Evolutionary conservation across 2,888 invertebrate genomes (phyloP).

Genomic region (Agelastica alni): DNA sequence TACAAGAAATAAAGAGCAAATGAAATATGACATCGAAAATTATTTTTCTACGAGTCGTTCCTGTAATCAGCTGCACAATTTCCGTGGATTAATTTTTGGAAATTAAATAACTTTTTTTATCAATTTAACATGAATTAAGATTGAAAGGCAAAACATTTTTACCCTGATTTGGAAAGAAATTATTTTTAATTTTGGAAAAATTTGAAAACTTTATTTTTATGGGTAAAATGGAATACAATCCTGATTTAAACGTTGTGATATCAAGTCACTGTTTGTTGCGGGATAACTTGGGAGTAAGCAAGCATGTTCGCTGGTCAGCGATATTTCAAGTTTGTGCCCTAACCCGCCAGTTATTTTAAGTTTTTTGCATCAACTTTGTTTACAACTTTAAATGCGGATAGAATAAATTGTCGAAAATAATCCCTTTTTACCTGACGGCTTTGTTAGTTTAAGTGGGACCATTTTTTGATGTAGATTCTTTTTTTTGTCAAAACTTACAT

Average conservation of each 20-base stretch:
- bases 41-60: too few species aligned
- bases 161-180: too few species aligned
- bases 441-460: too few species aligned
- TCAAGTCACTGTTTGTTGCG: conserved; percentile 46
- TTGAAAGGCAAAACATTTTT: too few species aligned
- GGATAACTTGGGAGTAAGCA: conserved; percentile 44
- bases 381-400: conserved; percentile 25
- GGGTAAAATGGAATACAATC: conserved; percentile 28
- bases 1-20: too few species aligned
- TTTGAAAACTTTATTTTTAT: neutral
- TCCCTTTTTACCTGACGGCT: neutral
- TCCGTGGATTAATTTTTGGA: neutral
- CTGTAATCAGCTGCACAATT: neutral
- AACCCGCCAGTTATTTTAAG: conserved; percentile 29
- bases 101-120: too few species aligned
- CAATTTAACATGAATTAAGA: too few species aligned
- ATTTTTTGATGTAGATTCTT: too few species aligned
- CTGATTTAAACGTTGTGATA: conserved; percentile 42
- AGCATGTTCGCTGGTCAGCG: conserved; percentile 48
- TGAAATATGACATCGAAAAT: too few species aligned
- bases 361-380: conserved; percentile 30
- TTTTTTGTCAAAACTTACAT: too few species aligned
- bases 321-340: conserved; percentile 40
- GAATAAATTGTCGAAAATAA: too few species aligned
- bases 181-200: neutral